Conservation (phyloP, 1,140 invertebrate genomes). For the Meloidogyne hapla region DNA sequence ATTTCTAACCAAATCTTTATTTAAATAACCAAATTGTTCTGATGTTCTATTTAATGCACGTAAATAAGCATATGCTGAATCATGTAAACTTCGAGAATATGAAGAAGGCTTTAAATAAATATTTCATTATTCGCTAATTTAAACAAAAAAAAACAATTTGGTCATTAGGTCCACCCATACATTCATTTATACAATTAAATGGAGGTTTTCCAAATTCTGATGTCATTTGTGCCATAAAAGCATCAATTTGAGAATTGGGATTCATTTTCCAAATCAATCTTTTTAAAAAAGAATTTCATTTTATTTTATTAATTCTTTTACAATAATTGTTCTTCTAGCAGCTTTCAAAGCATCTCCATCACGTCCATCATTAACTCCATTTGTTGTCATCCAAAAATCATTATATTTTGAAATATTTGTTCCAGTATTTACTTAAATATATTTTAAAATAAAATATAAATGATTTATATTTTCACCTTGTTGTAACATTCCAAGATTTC, state of each 20-base stretch:
- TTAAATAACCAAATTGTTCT: not conserved
- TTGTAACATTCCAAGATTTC: conserved; percentile 45
- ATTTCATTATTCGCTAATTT: not conserved
- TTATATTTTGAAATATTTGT: conserved; percentile 15
- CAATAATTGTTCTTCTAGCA: conserved; percentile 33
- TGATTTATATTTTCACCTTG: conserved; percentile 35
- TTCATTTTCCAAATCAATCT: conserved; percentile 39
- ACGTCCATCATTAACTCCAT: conserved; percentile 31
- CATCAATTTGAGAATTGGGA: conserved; percentile 22
- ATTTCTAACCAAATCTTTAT: conserved; percentile 23
- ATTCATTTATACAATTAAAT: conserved; percentile 38
- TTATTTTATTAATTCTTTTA: not conserved
- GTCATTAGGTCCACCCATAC: conserved; percentile 31
- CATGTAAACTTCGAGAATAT: conserved; percentile 38
- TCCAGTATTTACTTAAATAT: not conserved
- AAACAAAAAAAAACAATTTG: not conserved
- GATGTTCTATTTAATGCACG: conserved; percentile 34
- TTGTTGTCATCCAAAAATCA: conserved; percentile 33
- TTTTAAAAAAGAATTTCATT: not conserved
- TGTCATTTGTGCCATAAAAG: conserved; percentile 35
- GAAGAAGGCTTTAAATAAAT: conserved; percentile 34
- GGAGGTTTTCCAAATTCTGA: conserved; percentile 34
- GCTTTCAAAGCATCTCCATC: conserved; percentile 34
- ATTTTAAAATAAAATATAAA: not conserved
- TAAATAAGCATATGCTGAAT: conserved; percentile 37